Evolutionary conservation across 2,888 invertebrate species (phyloP), one percentile per base, ranked within the genome.

Genomic region (Galeruca laticollis): DNA sequence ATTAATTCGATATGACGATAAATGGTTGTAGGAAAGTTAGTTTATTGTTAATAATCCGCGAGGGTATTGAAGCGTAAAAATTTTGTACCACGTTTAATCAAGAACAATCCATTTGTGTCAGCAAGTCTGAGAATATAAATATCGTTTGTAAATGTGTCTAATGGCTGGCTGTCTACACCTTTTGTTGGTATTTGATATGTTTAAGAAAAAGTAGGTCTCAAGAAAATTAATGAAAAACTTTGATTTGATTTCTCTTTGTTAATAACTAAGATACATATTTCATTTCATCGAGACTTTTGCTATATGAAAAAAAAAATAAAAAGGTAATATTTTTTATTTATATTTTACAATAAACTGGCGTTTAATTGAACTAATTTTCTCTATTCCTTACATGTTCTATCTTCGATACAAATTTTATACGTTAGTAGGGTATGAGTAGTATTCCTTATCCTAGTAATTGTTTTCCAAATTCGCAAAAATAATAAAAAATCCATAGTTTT

Each of bases 71-170:
- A 64, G 56, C 64, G 64, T 43, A 64, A 64, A 54, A 56, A 64
- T 33, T 56, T 40, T 26, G 43, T 40, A 64, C 56, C 64, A 64
- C 64, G 64, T 43, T 64, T 40, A 43, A 64, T 64, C 56, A 56
- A 64, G 64, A 43, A 40, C 43, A 56, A 64, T 64, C 21, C 21
- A 51, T 51, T 51, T 21, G 10, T 51, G 51, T 51, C 21, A 13
- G 18, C 10, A 2, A 20, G 51, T 49, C 20, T 2, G 8, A 15
- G 20, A n/a, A n/a, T 9, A 51, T 51, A 51, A 51, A 51, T 51
- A 18, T 51, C 21, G 18, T 21, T 40, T 13, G 21, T 18, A 21
- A 51, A 51, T 21, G 51, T 51, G 51, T 21, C 20, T 51, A 51
- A 51, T 51, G 51, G 13, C 21, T 51, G 51, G 13, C 21, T 51